Evolutionary conservation across 1,140 invertebrate species (phyloP).

Genomic region (Cotesia typhae): DNA sequence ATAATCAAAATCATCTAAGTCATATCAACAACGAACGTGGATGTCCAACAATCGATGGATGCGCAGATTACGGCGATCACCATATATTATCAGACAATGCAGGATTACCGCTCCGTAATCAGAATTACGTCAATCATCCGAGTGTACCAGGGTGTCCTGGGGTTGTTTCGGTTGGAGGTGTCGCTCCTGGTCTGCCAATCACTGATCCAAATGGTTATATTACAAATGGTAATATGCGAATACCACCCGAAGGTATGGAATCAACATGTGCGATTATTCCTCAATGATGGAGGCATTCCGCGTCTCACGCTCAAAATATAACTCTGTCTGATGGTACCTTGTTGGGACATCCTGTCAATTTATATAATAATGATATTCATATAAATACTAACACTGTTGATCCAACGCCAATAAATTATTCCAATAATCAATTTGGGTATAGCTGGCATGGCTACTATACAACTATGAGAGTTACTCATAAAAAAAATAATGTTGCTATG

Average conservation of each 20-base stretch:
- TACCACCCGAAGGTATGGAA: constrained; percentile 71
- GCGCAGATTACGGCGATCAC: constrained; percentile 42
- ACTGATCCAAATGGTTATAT: constrained; percentile 62
- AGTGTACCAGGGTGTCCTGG: constrained; percentile 34
- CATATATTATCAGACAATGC: constrained; percentile 36
- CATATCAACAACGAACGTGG: constrained; percentile 47
- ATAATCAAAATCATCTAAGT: constrained; percentile 47
- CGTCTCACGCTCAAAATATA: constrained; percentile 37
- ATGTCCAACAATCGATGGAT: constrained; percentile 44
- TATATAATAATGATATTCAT: no score
- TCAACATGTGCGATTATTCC: constrained; percentile 59
- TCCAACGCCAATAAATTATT: not conserved
- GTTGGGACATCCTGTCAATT: constrained; percentile 19
- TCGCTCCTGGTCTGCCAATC: constrained; percentile 47
- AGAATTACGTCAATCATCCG: constrained; percentile 46
- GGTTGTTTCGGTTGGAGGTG: no score
- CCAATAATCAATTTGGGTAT: constrained; percentile 15
- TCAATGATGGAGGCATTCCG: constrained; percentile 62
- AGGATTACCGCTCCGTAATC: constrained; percentile 35
- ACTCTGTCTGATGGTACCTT: constrained; percentile 16
- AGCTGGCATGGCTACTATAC: constrained; percentile 33
- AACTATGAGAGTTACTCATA: constrained; percentile 29
- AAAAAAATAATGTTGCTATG: constrained; percentile 24
- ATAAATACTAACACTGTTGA: not conserved
- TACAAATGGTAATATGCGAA: constrained; percentile 66